Evolutionary conservation across 2,888 invertebrate genomes (phyloP), one percentile per base, ranked within the genome.

Genomic region (Tipula confusa): DNA sequence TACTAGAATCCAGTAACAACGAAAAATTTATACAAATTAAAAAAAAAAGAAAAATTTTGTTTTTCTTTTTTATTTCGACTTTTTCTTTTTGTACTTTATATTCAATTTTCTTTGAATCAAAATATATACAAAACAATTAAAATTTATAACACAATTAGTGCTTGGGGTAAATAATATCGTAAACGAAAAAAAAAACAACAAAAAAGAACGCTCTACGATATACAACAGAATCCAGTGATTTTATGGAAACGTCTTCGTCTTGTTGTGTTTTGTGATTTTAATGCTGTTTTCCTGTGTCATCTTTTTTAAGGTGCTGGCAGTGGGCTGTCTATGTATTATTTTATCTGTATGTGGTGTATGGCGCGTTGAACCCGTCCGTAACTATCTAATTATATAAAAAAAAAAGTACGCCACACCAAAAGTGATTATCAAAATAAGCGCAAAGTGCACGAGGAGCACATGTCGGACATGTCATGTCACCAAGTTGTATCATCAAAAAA

Each of bases 381-480:
- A 83, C 28, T 29, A 31, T 24, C n/a, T 36, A 36, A 36, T 36
- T 31, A 7, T 31, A 31, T 31, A 36, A 1, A 36, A 43, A 43
- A 15, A 43, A 43, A 15, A 43, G 15, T 43, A 43, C 43, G 43
- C 43, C 64, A 64, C 64, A 64, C 9, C 7, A 64, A 64, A 43
- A 24, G 24, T 64, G 64, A 9, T 64, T 24, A 2, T 9, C 4
- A 64, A 64, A 64, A 64, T 64, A 64, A 6, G 64, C 64, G 64
- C 24, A 64, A 64, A 64, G 64, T 11, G 64, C 2, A 64, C 64
- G 64, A 64, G 64, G 31, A 43, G 64, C 64, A 83, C 13, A 80
- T 83, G 29, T 29, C 88, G 89, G 89, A 89, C 87, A 89, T 89
- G 89, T 89, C 89, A 89, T 89, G 89, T 89, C 89, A 89, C 88